Base-by-base conservation (phyloP, 1,140 invertebrate species). In the Telenomus remus region DNA sequence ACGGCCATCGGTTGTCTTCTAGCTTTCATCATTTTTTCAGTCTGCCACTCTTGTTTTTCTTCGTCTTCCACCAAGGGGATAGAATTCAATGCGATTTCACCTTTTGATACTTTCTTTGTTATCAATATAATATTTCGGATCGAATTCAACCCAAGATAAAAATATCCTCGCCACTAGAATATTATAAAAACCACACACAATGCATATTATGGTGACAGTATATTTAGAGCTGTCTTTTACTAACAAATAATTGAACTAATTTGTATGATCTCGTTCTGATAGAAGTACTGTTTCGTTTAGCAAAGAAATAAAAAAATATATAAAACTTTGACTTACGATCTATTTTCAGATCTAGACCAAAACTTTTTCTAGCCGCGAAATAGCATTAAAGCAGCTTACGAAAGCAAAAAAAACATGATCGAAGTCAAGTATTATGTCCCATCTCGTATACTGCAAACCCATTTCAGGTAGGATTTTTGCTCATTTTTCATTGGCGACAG, bases 401-500 rank as follows among this genome's bases (percentile, higher is more conserved):
- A 42, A 37, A 14, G 42, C 44, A 27, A 56, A 27, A 39, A 56
- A 60, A 50, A 55, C 51, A 42, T 44, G 64, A 68, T 57, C 54
- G 51, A 47, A 56, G 44, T 66, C 47, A 57, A 57, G 64, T 47
- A 50, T 71, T 56, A 63, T 63, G 46, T 70, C 44, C 53, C 39
- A 47, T 61, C 56, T 34, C 35, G 54, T 64, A n/a, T n/a, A 56
- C 37, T 8, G 34, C 4, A 54, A 57, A 59, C n/a, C 50, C 55
- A 48, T 72, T 72, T 64, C 39, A 34, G 44, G 7, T 35, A 9
- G 15, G 39, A 66, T 66, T 66, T 72, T 73, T 73, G 60, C 61
- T 65, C 69, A 73, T 73, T 73, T 73, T 73, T 74, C 71, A 74
- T 74, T 63, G 56, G 27, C 39, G 14, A 51, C 51, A 74, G 48